A percentile compares a stretch with the other conserved stretches of the same genome.
These are phyloP conservation scores for Eudasyphora cyanicolor DNA, from an alignment of 2,888 invertebrate species.

Conservation along the genomic window DNA sequence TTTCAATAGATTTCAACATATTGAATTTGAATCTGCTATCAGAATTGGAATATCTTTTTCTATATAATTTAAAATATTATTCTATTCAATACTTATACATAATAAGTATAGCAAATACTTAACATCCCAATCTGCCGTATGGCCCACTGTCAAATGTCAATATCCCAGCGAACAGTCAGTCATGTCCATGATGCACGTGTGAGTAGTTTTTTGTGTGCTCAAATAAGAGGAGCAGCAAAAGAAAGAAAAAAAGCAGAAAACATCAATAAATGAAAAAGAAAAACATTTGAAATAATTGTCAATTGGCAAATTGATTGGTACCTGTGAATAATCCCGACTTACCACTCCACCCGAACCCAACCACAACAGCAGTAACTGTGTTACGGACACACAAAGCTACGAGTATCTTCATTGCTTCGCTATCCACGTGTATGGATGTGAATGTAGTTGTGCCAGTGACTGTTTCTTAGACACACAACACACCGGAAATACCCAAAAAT, in stretches of 20 bases:
- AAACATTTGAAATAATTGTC: conserved; percentile 60
- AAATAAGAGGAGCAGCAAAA: conserved; percentile 27
- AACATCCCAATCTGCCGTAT: neutral
- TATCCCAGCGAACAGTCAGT: neutral
- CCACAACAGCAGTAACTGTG: neutral
- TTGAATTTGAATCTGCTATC: no score
- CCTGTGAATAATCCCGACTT: conserved; percentile 59
- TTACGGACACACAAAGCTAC: neutral
- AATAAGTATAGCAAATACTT: neutral
- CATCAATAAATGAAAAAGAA: conserved; percentile 43
- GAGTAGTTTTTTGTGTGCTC: conserved; percentile 22
- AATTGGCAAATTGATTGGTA: conserved; percentile 66
- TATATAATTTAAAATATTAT: no score
- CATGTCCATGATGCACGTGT: conserved; percentile 43
- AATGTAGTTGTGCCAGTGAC: conserved; percentile 40
- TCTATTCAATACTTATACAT: no score
- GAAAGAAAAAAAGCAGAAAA: conserved; percentile 24
- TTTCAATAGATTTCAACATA: no score
- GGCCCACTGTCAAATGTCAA: conserved; percentile 39
- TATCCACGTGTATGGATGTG: conserved; percentile 9
- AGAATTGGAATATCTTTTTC: no score
- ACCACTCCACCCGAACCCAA: conserved; percentile 18
- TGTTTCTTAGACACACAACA: conserved; percentile 50
- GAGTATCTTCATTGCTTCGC: neutral
- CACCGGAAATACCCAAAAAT: conserved; percentile 9